Evolutionary conservation across 2,888 invertebrate genomes (phyloP).

Genomic region (Lamellibrachia columna): DNA sequence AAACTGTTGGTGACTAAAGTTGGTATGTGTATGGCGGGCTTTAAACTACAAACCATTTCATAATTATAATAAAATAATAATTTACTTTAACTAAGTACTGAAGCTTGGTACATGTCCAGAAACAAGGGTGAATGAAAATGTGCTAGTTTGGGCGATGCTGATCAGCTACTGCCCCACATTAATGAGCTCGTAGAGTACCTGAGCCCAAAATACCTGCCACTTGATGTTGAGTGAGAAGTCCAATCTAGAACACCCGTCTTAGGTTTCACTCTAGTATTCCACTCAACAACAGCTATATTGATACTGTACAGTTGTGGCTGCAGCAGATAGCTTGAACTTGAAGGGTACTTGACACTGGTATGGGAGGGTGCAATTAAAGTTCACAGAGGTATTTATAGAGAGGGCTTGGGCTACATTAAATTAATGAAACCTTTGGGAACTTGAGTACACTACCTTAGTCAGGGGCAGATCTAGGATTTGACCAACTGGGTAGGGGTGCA

Average conservation of each 20-base stretch:
- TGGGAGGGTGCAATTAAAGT: neutral
- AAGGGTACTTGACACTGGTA: neutral
- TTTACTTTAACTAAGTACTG: too few species aligned
- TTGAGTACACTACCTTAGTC: neutral
- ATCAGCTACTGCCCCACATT: neutral
- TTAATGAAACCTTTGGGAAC: neutral
- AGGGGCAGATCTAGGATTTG: too few species aligned
- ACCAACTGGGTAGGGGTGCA: too few species aligned
- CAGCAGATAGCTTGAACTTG: neutral
- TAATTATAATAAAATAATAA: too few species aligned
- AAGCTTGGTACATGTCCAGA: too few species aligned
- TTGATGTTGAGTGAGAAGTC: neutral
- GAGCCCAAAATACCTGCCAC: neutral
- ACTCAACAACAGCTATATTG: neutral
- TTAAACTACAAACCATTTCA: too few species aligned
- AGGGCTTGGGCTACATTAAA: neutral
- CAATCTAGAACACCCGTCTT: neutral
- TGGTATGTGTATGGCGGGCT: too few species aligned
- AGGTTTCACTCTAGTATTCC: neutral
- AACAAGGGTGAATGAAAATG: too few species aligned
- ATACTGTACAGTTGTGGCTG: neutral
- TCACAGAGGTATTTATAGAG: neutral
- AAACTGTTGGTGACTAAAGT: too few species aligned
- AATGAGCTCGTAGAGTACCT: neutral
- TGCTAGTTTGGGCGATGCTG: neutral